Evolutionary conservation across 2,797 vertebrate species (phyloP).

Genomic region (Chelon auratus): DNA sequence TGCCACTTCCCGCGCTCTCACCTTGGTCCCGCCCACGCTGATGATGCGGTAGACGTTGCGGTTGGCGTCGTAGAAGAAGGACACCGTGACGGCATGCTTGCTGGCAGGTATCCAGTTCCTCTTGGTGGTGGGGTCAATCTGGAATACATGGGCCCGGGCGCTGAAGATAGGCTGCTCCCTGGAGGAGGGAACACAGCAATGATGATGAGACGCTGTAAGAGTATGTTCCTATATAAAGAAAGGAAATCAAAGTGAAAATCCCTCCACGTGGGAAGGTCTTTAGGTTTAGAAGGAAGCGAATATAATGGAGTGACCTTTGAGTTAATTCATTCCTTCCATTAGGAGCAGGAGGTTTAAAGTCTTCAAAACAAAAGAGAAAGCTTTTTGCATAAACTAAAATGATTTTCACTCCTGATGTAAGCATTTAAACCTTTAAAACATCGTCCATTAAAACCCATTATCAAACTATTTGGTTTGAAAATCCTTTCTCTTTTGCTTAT

Average conservation of each 20-base stretch:
- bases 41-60: constrained; percentile 96
- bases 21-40: constrained; percentile 97
- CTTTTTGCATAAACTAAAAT: neutral
- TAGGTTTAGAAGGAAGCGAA: neutral
- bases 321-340: neutral
- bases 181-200: constrained; percentile 30
- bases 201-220: neutral
- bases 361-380: neutral
- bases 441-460: neutral
- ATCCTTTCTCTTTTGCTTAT: neutral
- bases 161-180: constrained; percentile 99
- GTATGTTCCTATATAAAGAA: neutral
- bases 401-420: neutral
- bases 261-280: neutral
- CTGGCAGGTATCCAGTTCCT: constrained; percentile 97
- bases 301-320: neutral
- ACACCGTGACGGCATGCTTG: constrained; percentile 95
- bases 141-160: constrained; percentile 95
- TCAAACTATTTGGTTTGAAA: neutral
- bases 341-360: neutral
- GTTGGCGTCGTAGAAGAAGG: constrained; percentile 95
- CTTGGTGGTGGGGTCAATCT: constrained; percentile 95
- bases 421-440: neutral
- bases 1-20: constrained; percentile 58
- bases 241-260: neutral